phyloP scores from a whole-genome alignment of 2,888 invertebrate genomes.

The Orthosia gothica region DNA sequence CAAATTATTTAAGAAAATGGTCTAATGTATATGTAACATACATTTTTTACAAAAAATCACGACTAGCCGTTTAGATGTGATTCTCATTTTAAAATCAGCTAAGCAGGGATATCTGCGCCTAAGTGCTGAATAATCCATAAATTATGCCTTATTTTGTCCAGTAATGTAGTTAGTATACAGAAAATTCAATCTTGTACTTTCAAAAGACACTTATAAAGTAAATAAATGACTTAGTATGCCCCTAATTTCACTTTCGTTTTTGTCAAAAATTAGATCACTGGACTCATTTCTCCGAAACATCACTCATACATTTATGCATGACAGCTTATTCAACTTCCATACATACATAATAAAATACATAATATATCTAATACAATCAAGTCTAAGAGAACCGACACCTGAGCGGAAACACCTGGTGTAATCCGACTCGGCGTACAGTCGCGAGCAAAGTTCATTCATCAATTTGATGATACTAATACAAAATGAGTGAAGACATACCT shows the following conservation, averaged over 20 bases:
- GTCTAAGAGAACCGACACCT: conserved; percentile 59
- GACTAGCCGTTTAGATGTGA: too few relatives aligned
- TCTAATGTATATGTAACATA: too few relatives aligned
- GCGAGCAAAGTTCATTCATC: conserved; percentile 58
- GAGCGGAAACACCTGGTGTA: conserved; percentile 70
- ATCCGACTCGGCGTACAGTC: conserved; percentile 56
- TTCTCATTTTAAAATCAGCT: too few relatives aligned
- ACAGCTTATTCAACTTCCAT: conserved; percentile 32
- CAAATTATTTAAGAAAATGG: too few relatives aligned
- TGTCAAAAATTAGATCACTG: conserved; percentile 25
- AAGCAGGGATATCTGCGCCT: too few relatives aligned
- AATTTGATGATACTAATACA: conserved; percentile 62
- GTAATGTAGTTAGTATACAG: conserved; percentile 2
- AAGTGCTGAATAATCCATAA: conserved; percentile 24
- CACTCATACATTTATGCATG: conserved; percentile 37
- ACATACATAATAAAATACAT: conserved; percentile 21
- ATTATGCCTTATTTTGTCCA: conserved; percentile 44
- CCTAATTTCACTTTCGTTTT: neutral
- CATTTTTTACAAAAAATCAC: too few relatives aligned
- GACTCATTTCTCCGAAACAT: conserved; percentile 10
- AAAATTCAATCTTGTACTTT: conserved; percentile 24
- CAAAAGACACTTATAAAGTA: neutral
- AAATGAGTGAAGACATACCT: conserved; percentile 60
- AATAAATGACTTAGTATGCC: neutral
- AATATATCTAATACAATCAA: conserved; percentile 50